phyloP scores from a whole-genome alignment of 2,888 invertebrate species.

The Mesorhabditis spiculigera region DNA sequence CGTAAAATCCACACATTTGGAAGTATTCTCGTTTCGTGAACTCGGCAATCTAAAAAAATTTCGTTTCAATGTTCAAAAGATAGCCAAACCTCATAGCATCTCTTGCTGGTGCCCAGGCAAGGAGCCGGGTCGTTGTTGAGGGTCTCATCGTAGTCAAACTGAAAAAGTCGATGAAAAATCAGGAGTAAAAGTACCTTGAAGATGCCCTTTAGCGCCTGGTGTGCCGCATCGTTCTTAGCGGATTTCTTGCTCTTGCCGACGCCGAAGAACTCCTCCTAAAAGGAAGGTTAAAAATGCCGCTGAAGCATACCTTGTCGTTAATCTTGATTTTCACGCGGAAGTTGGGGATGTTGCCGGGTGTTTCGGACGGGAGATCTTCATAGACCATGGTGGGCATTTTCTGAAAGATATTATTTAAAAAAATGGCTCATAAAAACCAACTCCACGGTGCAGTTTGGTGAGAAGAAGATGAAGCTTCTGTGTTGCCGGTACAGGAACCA shows the following conservation, averaged over 20 bases:
- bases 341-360: background rate
- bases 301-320: background rate
- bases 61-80: background rate
- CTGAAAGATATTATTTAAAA: background rate
- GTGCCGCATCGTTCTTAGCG: conserved; percentile 34
- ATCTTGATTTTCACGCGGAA: background rate
- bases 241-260: conserved; percentile 29
- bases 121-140: conserved; percentile 8
- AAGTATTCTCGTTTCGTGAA: conserved; percentile 23
- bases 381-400: background rate
- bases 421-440: background rate
- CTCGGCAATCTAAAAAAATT: conserved; percentile 15
- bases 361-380: background rate
- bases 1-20: conserved; percentile 13
- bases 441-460: background rate
- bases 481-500: background rate
- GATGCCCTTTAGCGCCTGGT: conserved; percentile 24
- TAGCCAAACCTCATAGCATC: background rate
- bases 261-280: conserved; percentile 21
- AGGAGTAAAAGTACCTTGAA: conserved; percentile 17
- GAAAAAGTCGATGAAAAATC: background rate
- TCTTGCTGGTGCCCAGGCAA: background rate
- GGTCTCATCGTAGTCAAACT: background rate
- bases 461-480: background rate
- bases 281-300: background rate